These are phyloP conservation scores for Callocephalon fimbriatum DNA, from an alignment of 2,113 vertebrate species.

Conservation along the genomic window DNA sequence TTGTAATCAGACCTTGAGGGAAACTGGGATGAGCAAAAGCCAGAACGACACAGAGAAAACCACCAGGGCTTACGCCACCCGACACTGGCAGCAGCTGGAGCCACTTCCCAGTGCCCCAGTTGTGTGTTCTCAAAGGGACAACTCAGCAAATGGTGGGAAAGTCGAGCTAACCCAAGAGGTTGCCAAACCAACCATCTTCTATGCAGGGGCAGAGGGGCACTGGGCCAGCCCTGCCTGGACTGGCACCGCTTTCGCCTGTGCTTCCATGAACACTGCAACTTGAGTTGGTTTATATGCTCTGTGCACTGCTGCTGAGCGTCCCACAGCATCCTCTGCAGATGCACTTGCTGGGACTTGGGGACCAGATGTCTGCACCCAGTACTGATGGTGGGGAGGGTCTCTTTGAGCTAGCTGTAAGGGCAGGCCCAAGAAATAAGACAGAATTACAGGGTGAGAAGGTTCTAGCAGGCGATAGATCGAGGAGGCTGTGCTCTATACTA, in stretches of 20 bases:
- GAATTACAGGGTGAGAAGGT: neutral
- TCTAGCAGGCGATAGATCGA: neutral
- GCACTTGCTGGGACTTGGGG: rapidly evolving
- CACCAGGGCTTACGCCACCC: neutral
- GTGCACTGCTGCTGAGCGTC: rapidly evolving
- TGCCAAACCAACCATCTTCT: neutral
- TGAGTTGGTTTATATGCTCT: neutral
- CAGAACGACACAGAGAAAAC: rapidly evolving
- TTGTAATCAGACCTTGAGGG: too few relatives aligned
- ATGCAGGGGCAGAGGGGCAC: neutral
- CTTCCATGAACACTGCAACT: rapidly evolving
- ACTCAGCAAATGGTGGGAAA: neutral
- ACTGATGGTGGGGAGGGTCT: neutral
- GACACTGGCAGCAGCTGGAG: neutral
- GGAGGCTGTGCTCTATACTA: neutral
- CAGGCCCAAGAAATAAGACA: neutral
- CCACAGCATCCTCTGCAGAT: neutral
- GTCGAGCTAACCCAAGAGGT: neutral
- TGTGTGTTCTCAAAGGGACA: neutral
- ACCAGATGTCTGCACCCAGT: neutral
- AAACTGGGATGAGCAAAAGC: neutral
- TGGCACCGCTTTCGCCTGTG: rapidly evolving
- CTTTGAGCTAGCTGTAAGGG: neutral
- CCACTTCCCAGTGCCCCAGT: neutral
- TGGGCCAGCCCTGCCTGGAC: neutral